These are phyloP conservation scores for Eupithecia abbreviata DNA, from an alignment of 2,888 invertebrate genomes.

Conservation along the genomic window DNA sequence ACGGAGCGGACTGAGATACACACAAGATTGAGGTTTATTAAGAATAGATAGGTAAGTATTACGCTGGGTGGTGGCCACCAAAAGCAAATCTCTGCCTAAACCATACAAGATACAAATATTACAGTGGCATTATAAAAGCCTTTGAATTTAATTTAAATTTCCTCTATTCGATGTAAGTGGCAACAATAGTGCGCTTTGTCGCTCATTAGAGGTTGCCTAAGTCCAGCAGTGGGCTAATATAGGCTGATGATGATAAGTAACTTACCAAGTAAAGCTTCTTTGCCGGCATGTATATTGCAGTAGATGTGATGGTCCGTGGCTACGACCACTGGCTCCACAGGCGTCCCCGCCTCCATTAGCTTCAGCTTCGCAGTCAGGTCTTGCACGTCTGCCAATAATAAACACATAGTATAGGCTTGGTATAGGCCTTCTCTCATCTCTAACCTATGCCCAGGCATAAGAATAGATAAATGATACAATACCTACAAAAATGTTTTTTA, in stretches of 20 bases:
- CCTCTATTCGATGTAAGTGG: too few species aligned
- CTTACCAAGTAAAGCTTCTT: conserved; percentile 73
- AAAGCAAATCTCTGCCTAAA: too few species aligned
- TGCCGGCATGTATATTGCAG: conserved; percentile 77
- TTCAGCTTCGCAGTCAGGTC: conserved; percentile 88
- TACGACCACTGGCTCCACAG: conserved; percentile 66
- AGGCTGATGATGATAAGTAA: conserved; percentile 16
- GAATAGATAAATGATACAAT: too few species aligned
- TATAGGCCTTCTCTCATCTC: neutral
- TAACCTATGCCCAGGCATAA: too few species aligned
- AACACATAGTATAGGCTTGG: neutral
- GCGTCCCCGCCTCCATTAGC: conserved; percentile 83
- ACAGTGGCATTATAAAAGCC: too few species aligned
- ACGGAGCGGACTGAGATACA: too few species aligned
- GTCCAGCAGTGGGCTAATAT: neutral
- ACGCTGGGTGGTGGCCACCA: too few species aligned
- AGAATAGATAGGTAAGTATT: too few species aligned
- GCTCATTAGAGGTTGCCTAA: neutral
- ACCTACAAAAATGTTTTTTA: too few species aligned
- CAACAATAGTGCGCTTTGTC: neutral
- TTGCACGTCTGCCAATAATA: conserved; percentile 83
- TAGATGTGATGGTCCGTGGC: conserved; percentile 77
- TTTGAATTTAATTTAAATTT: too few species aligned
- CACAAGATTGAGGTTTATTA: too few species aligned
- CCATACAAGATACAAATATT: too few species aligned